Percentiles rank a stretch among this genome's conserved stretches.
These are phyloP conservation scores for Caenorhabditis sulstoni DNA, from an alignment of 2,888 invertebrate genomes.

Conservation along the genomic window DNA sequence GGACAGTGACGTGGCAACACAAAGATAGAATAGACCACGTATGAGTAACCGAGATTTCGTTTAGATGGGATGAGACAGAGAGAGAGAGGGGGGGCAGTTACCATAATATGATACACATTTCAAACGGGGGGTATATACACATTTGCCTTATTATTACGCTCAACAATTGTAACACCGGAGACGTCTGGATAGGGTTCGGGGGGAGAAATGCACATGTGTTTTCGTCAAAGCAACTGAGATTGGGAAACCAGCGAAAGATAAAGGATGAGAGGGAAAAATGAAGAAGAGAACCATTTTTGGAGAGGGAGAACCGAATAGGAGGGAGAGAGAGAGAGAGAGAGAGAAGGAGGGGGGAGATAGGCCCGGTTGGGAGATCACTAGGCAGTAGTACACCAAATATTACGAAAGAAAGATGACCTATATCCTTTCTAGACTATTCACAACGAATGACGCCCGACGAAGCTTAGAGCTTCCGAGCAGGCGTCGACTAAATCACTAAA, in stretches of 20 bases:
- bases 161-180: conserved; percentile 56
- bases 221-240: conserved; percentile 39
- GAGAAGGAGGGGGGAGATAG: conserved; percentile 41
- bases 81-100: conserved; percentile 20
- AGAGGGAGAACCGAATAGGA: conserved; percentile 39
- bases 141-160: conserved; percentile 53
- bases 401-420: conserved; percentile 12
- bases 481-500: conserved; percentile 35
- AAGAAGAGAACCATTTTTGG: conserved; percentile 35
- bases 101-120: conserved; percentile 53
- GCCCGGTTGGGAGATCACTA: conserved; percentile 63
- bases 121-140: conserved; percentile 28
- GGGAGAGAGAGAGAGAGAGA: conserved; percentile 10
- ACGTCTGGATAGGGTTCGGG: conserved; percentile 7
- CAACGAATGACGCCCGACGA: conserved; percentile 25
- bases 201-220: conserved; percentile 50
- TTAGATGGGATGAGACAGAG: conserved; percentile 27
- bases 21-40: conserved; percentile 47
- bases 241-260: conserved; percentile 40
- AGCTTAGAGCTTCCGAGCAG: conserved; percentile 1
- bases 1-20: conserved; percentile 31
- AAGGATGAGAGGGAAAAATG: conserved; percentile 25
- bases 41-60: conserved; percentile 50
- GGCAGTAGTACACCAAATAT: conserved; percentile 60
- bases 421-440: conserved; percentile 41